phyloP scores from a whole-genome alignment of 2,797 vertebrate genomes.

The Mycteria americana region DNA sequence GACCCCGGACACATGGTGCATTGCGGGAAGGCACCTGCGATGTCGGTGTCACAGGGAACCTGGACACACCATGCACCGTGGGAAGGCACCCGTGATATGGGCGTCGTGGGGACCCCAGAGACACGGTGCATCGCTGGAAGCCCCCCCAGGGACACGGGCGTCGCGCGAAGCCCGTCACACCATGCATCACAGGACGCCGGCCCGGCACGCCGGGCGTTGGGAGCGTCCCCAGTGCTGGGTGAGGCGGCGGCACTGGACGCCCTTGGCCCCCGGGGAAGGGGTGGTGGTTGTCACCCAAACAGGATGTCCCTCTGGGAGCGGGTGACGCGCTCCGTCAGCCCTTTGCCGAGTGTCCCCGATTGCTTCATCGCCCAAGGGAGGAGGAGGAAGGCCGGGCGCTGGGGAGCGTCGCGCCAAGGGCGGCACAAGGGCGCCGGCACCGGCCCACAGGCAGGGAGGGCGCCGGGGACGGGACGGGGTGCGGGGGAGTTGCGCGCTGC shows the following conservation, averaged over 20 bases:
- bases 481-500: background rate
- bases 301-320: slow-evolving; percentile 40
- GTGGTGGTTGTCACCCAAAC: slow-evolving; percentile 52
- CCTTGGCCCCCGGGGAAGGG: slow-evolving; percentile 1
- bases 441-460: slow-evolving; percentile 38
- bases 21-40: accelerated
- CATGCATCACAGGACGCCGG: background rate
- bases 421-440: slow-evolving; percentile 53
- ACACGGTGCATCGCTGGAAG: accelerated
- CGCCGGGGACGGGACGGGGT: background rate
- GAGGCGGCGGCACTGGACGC: background rate
- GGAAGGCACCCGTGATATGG: accelerated
- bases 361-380: slow-evolving; percentile 60
- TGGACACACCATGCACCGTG: accelerated
- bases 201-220: background rate
- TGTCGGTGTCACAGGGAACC: accelerated
- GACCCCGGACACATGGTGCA: accelerated
- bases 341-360: slow-evolving; percentile 48
- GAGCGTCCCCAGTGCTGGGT: slow-evolving; percentile 18
- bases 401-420: slow-evolving; percentile 32
- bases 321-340: slow-evolving; percentile 53
- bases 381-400: slow-evolving; percentile 32
- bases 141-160: background rate
- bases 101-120: accelerated
- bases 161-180: background rate